A percentile compares a stretch with the other conserved stretches of the same genome.
Conservation (phyloP, 2,113 vertebrate genomes). For the Menidia beryllina region DNA sequence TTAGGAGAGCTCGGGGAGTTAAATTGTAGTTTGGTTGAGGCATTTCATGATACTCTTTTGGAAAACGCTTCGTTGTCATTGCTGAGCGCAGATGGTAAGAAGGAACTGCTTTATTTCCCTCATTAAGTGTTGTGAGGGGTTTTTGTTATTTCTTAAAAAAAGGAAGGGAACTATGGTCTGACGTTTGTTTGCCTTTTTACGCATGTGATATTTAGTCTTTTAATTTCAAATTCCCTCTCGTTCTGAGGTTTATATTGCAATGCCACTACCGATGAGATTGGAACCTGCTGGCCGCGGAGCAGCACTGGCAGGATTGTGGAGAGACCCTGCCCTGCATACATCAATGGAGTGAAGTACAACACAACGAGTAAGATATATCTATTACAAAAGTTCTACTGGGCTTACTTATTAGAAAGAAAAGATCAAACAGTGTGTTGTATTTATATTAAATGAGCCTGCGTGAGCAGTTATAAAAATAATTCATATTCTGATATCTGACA, state of each 20-base stretch:
- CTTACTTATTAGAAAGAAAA: not conserved
- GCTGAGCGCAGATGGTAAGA: slow-evolving; percentile 88
- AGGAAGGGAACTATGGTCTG: not conserved
- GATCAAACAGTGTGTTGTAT: not conserved
- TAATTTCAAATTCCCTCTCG: not conserved
- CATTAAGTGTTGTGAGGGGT: not conserved
- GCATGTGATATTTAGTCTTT: slow-evolving; percentile 6
- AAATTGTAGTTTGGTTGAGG: slow-evolving; percentile 91
- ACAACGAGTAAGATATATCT: slow-evolving; percentile 89
- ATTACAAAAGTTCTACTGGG: slow-evolving; percentile 33
- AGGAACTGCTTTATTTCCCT: not conserved
- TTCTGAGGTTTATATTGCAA: slow-evolving; percentile 89
- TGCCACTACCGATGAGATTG: slow-evolving; percentile 94
- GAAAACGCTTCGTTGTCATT: slow-evolving; percentile 84
- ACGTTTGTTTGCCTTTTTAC: not conserved
- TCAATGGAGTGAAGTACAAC: slow-evolving; percentile 98
- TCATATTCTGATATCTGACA: too few species aligned
- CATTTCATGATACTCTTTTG: slow-evolving; percentile 85
- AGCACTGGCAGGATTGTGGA: slow-evolving; percentile 88
- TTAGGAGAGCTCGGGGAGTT: slow-evolving; percentile 87
- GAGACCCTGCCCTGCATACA: slow-evolving; percentile 94
- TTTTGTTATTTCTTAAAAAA: not conserved
- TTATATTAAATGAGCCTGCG: not conserved
- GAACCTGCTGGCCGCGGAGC: slow-evolving; percentile 97
- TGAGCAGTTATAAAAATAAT: too few species aligned